Conservation (phyloP, 2,888 invertebrate genomes). For the Athalia cordata region DNA sequence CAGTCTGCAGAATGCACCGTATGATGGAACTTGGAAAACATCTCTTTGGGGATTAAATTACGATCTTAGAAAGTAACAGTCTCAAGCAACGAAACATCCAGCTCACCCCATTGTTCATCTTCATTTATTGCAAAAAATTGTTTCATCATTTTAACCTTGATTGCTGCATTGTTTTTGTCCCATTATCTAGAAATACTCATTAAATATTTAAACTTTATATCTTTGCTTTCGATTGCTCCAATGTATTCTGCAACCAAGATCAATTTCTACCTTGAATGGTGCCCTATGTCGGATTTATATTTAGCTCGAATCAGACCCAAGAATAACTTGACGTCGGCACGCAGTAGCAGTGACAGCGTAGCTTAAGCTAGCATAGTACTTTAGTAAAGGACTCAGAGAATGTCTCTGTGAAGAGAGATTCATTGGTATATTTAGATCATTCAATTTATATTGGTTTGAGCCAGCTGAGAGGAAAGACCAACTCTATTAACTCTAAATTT, state of each 20-base stretch:
- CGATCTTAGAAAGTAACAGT: background rate
- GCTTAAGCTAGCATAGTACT: background rate
- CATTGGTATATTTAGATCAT: constrained; percentile 33
- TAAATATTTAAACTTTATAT: no score
- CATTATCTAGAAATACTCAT: no score
- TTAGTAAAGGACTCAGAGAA: background rate
- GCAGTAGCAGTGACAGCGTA: background rate
- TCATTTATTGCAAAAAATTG: background rate
- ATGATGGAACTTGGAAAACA: constrained; percentile 93
- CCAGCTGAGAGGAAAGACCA: background rate
- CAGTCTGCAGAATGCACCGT: constrained; percentile 89
- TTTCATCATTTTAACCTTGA: no score
- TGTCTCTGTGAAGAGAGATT: constrained; percentile 15
- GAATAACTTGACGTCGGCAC: constrained; percentile 6
- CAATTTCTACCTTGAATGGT: no score
- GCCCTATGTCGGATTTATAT: constrained; percentile 4
- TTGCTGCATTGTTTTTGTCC: no score
- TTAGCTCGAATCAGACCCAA: constrained; percentile 7
- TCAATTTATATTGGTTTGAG: constrained; percentile 6
- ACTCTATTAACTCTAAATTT: background rate
- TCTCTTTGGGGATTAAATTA: constrained; percentile 86
- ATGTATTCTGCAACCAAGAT: background rate
- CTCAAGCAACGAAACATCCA: background rate
- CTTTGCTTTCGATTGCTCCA: no score
- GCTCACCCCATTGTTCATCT: background rate